Evolutionary conservation across 2,113 vertebrate species (phyloP).

Genomic region (Phasianus colchicus): DNA sequence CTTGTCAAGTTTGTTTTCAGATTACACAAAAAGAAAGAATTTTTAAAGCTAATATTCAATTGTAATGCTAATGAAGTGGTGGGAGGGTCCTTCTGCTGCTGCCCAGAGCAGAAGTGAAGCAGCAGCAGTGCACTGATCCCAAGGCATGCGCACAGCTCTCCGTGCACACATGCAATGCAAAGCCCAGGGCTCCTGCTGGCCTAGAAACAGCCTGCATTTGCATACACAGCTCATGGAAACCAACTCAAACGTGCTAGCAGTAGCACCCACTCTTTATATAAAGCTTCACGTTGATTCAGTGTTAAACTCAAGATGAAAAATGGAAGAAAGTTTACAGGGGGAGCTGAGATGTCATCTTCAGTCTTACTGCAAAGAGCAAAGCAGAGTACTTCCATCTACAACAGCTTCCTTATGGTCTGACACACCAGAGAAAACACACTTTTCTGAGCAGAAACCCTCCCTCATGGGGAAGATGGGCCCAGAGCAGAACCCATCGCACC

Average conservation of each 20-base stretch:
- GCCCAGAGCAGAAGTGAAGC: background rate
- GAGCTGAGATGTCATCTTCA: background rate
- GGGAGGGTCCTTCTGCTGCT: accelerated
- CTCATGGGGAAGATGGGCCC: background rate
- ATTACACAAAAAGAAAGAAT: background rate
- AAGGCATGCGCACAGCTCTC: background rate
- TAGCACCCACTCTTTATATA: background rate
- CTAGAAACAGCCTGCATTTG: background rate
- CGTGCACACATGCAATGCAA: accelerated
- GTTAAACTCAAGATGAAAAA: background rate
- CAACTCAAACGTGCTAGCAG: background rate
- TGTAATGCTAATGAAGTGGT: background rate
- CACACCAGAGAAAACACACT: background rate
- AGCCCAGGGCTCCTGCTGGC: background rate
- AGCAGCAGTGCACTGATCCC: background rate
- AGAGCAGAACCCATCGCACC: background rate
- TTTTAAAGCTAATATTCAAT: background rate
- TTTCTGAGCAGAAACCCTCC: background rate
- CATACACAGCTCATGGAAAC: background rate
- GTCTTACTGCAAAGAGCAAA: accelerated
- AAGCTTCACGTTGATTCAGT: background rate
- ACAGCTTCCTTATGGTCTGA: accelerated
- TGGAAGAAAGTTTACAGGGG: accelerated
- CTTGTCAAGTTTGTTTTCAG: background rate
- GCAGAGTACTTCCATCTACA: background rate